Conservation (phyloP, 2,888 invertebrate genomes). For the Brachypalpus laphriformis region DNA sequence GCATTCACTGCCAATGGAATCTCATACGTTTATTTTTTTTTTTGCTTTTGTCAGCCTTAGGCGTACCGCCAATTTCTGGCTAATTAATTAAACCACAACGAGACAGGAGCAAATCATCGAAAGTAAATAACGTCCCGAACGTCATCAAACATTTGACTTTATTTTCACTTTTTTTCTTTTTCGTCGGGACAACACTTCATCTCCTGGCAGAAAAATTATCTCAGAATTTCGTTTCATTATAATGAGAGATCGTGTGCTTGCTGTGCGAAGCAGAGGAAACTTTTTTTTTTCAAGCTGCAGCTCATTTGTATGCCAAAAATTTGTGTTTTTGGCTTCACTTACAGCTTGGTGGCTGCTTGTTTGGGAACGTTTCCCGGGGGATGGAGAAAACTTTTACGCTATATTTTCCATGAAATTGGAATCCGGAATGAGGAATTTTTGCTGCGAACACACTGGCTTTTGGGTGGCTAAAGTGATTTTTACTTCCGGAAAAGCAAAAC, state of each 20-base stretch:
- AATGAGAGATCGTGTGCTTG: conserved; percentile 28
- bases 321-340: conserved; percentile 22
- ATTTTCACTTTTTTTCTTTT: not conserved
- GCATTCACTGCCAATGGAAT: not conserved
- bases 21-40: not conserved
- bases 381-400: conserved; percentile 27
- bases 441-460: not conserved
- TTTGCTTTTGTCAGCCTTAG: not conserved
- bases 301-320: conserved; percentile 40
- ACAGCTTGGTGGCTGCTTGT: no score
- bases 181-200: not conserved
- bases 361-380: not conserved
- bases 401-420: conserved; percentile 55
- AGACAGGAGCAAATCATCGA: conserved; percentile 16
- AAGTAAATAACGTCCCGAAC: conserved; percentile 23
- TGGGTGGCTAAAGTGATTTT: conserved; percentile 41
- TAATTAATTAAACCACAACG: conserved; percentile 37
- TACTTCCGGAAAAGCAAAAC: conserved; percentile 37
- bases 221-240: conserved; percentile 42
- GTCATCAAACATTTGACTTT: not conserved
- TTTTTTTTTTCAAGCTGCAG: conserved; percentile 5
- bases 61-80: not conserved
- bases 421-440: conserved; percentile 29
- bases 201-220: conserved; percentile 28
- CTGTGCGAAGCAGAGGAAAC: not conserved